A percentile compares a stretch with the other conserved stretches of the same genome.
These are phyloP conservation scores for Stictonetta naevosa DNA, from an alignment of 2,113 vertebrate species.

Conservation along the genomic window DNA sequence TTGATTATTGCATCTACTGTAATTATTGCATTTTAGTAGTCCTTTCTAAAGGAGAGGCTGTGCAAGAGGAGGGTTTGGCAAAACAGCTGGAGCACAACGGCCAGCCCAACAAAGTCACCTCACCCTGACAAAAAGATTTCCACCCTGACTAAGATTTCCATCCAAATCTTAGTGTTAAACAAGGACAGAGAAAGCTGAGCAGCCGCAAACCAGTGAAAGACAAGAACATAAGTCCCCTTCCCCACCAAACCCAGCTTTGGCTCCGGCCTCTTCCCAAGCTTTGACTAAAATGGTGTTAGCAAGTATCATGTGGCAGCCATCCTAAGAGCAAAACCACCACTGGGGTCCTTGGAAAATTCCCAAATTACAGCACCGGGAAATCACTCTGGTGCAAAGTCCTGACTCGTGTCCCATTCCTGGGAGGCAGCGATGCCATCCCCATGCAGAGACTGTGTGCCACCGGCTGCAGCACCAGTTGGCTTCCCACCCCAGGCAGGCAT, in stretches of 20 bases:
- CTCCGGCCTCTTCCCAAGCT: not conserved
- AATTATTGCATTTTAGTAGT: not conserved
- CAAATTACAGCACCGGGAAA: not conserved
- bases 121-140: not conserved
- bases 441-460: not conserved
- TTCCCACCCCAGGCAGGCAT: not conserved
- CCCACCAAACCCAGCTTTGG: not conserved
- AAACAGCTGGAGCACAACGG: not conserved
- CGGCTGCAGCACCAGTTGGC: not conserved
- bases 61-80: not conserved
- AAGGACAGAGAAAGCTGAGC: not conserved
- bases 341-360: not conserved
- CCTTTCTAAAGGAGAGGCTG: not conserved
- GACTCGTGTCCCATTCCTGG: not conserved
- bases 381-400: not conserved
- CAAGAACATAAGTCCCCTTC: not conserved
- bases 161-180: not conserved
- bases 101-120: not conserved
- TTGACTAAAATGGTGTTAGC: not conserved
- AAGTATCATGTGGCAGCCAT: not conserved
- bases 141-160: not conserved
- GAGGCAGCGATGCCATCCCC: not conserved
- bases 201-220: not conserved
- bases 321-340: not conserved
- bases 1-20: not conserved